phyloP scores from a whole-genome alignment of 2,888 invertebrate species.

The Cephonodes hylas region DNA sequence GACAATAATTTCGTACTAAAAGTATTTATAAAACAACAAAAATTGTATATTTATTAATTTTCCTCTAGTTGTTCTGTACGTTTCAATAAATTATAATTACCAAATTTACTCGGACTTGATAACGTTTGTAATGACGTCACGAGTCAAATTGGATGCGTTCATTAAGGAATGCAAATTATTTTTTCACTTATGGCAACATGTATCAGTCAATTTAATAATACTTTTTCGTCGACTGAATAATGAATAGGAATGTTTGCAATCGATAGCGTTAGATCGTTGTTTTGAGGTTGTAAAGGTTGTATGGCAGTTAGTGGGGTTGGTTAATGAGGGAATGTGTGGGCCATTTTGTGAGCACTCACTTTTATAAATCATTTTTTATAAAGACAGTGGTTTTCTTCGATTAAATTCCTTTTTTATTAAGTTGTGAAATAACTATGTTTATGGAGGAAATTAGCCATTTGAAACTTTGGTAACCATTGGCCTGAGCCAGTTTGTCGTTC shows the following conservation, averaged over 20 bases:
- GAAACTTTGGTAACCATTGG: not conserved
- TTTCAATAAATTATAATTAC: not conserved
- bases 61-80: not conserved
- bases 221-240: not conserved
- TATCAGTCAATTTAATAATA: conserved; percentile 1
- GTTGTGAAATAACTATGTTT: not conserved
- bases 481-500: not conserved
- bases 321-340: not conserved
- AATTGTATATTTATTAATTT: not conserved
- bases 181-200: not conserved
- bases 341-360: not conserved
- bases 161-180: not conserved
- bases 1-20: not conserved
- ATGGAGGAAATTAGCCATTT: not conserved
- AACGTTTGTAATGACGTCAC: not conserved
- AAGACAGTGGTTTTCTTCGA: not conserved
- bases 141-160: not conserved
- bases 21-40: not conserved
- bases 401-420: not conserved
- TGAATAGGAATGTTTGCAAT: not conserved
- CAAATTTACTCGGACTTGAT: not conserved
- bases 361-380: not conserved
- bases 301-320: not conserved
- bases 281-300: not conserved
- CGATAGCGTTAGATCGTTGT: not conserved